Base-by-base conservation (phyloP, 2,797 vertebrate species). In the Balearica regulorum region DNA sequence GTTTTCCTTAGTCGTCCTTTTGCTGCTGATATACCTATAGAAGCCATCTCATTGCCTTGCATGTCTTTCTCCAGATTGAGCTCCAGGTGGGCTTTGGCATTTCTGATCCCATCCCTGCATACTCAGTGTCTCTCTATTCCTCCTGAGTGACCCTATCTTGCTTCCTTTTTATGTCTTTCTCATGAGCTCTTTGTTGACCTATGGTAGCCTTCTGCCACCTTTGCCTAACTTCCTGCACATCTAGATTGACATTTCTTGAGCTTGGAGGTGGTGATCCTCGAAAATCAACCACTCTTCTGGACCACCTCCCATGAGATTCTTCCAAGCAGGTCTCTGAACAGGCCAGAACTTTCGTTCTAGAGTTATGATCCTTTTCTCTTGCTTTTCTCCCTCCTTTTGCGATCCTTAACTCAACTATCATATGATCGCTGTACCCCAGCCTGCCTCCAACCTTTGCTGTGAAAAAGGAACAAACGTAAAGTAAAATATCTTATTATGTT, bases 341-440 rank as follows among this genome's bases (percentile, higher is more conserved):
- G 12, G 3, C 33, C 44, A 65, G 82, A 89, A 61, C 33, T 35
- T 35, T 58, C 41, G 76, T 33, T 37, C 13, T 31, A 73, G 14
- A 43, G 5, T 13, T 46, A 29, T 35, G 28, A 43, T 37, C 8
- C 1, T 54, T 65, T 48, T n/a, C 48, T 61, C 69, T 57, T 72
- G 6, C 33, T 90, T 92, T 86, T 7, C 4, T 77, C 15, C 18
- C 8, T 60, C 16, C 5, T 55, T 65, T 57, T 64, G 41, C 10
- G 13, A 41, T 68, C 21, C 25, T 71, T 48, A 73, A 22, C 33
- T 75, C 31, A 44, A 46, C 11, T 25, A 31, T 51, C 21, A 14
- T 21, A 31, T 1, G 3, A 11, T 65, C 1, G 0, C 25, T 51
- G 22, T 35, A 65, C 22, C 15, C 13, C 44, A 25, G 11, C 8